phyloP scores from a whole-genome alignment of 2,888 invertebrate species.

The Coenonympha arcania region DNA sequence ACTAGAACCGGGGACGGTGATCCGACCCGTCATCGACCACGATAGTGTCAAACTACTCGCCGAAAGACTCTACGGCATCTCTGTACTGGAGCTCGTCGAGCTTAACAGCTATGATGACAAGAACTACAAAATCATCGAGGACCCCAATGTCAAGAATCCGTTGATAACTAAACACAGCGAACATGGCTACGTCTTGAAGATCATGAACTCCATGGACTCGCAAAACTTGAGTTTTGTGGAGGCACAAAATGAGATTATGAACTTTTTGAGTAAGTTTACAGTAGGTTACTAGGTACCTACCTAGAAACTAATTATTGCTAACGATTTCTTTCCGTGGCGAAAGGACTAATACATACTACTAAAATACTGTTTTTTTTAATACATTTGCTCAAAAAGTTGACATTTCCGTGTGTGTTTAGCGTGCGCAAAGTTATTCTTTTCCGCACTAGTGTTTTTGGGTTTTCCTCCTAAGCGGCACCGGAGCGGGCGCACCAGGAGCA shows the following conservation, averaged over 20 bases:
- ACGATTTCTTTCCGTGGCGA: too few species aligned
- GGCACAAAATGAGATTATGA: conserved; percentile 82
- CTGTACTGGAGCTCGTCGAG: conserved; percentile 72
- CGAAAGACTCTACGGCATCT: conserved; percentile 76
- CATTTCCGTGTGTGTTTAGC: too few species aligned
- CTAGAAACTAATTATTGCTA: too few species aligned
- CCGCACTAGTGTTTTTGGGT: too few species aligned
- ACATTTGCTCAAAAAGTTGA: too few species aligned
- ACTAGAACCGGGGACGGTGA: conserved; percentile 72
- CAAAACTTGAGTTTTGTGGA: conserved; percentile 78
- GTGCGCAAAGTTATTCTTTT: too few species aligned
- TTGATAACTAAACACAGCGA: conserved; percentile 70
- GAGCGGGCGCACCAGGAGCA: too few species aligned
- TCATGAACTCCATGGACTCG: conserved; percentile 88
- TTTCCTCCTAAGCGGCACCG: too few species aligned
- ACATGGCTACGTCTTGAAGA: conserved; percentile 85
- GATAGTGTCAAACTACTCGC: conserved; percentile 71
- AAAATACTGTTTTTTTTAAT: too few species aligned
- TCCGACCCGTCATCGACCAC: conserved; percentile 72
- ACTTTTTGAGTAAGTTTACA: conserved; percentile 77
- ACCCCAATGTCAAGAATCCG: conserved; percentile 75
- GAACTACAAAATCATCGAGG: conserved; percentile 80
- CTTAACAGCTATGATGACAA: conserved; percentile 86
- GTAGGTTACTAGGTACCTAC: too few species aligned
- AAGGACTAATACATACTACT: too few species aligned